A percentile compares a stretch with the other conserved stretches of the same genome.
phyloP scores from a whole-genome alignment of 1,140 invertebrate species.

The Meloidogyne exigua region DNA sequence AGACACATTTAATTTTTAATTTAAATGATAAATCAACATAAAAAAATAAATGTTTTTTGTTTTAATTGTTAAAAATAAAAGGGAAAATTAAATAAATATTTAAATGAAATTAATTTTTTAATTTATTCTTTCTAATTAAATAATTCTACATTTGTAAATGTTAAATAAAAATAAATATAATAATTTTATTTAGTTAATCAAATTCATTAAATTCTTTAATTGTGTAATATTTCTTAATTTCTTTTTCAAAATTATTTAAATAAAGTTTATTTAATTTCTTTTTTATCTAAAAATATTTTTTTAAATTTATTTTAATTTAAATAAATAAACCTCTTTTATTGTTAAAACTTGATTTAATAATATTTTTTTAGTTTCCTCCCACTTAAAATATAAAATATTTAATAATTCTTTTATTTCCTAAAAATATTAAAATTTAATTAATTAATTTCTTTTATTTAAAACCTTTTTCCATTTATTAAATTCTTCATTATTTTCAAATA shows the following conservation, averaged over 20 bases:
- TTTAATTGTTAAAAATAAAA: too few species aligned
- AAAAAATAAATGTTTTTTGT: too few species aligned
- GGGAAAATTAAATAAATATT: too few species aligned
- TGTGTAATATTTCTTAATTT: neutral
- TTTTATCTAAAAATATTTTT: neutral
- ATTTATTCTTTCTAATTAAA: too few species aligned
- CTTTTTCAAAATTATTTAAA: neutral
- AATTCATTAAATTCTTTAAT: neutral
- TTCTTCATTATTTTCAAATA: neutral
- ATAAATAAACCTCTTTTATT: neutral
- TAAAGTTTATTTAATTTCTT: neutral
- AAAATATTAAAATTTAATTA: neutral
- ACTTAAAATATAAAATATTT: neutral
- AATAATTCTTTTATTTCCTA: neutral
- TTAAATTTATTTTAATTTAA: neutral
- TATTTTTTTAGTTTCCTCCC: neutral
- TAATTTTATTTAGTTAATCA: neutral
- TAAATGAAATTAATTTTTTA: too few species aligned
- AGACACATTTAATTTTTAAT: too few species aligned
- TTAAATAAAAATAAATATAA: too few species aligned
- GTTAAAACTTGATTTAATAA: neutral
- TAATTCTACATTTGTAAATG: too few species aligned
- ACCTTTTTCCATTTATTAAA: neutral
- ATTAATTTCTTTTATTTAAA: neutral
- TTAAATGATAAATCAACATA: too few species aligned